Evolutionary conservation across 37 sponge, comb jelly and placozoan species (phyloP).

Genomic region (Crambe crambe): DNA sequence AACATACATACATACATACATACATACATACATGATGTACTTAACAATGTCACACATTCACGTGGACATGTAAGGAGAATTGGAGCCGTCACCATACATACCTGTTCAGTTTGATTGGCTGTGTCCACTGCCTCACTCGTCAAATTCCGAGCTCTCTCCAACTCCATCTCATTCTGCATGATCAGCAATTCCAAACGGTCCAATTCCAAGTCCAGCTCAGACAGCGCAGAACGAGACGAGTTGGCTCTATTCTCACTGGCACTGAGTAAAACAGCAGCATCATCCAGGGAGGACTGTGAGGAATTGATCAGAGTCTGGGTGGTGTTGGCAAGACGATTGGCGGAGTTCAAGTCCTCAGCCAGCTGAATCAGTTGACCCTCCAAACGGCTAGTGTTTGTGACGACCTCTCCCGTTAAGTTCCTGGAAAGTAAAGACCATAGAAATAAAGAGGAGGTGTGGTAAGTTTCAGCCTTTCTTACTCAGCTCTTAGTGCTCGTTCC

Average conservation of each 20-base stretch:
- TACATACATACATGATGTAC: too few species aligned
- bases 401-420: too few species aligned
- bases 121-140: background rate
- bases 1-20: too few species aligned
- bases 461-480: too few species aligned
- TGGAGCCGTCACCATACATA: background rate
- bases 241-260: background rate
- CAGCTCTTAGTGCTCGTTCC: constrained; percentile 4
- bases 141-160: constrained; percentile 10
- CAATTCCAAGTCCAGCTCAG: background rate
- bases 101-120: background rate
- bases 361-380: too few species aligned
- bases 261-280: background rate
- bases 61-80: too few species aligned
- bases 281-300: background rate
- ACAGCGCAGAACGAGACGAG: background rate
- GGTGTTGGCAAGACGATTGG: background rate
- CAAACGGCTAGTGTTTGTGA: background rate
- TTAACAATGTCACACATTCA: too few species aligned
- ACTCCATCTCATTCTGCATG: background rate
- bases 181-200: background rate
- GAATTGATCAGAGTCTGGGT: too few species aligned
- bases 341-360: too few species aligned
- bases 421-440: too few species aligned
- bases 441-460: too few species aligned